Conservation (phyloP, 2,888 invertebrate species). For the Sphaerophoria taeniata region DNA sequence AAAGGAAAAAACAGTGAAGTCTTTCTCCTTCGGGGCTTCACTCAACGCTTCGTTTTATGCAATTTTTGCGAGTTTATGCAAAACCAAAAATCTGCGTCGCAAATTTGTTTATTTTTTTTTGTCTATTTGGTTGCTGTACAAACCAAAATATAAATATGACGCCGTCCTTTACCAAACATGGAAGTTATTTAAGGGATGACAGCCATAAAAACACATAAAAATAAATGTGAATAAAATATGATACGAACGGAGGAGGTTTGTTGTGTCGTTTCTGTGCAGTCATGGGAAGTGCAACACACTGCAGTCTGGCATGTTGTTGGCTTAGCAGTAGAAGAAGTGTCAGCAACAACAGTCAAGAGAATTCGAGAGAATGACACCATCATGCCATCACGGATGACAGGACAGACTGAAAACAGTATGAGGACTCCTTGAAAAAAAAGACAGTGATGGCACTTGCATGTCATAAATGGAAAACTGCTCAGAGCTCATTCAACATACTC, state of each 20-base stretch:
- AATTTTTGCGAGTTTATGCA: constrained; percentile 43
- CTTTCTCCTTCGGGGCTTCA: not conserved
- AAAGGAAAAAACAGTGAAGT: not conserved
- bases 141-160: not conserved
- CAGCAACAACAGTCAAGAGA: constrained; percentile 39
- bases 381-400: constrained; percentile 21
- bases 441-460: constrained; percentile 42
- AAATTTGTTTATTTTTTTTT: constrained; percentile 44
- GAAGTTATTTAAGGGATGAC: constrained; percentile 66
- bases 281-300: constrained; percentile 6
- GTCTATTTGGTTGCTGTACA: not conserved
- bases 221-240: constrained; percentile 48
- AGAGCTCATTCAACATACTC: not conserved
- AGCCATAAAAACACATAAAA: constrained; percentile 34
- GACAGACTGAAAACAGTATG: constrained; percentile 39
- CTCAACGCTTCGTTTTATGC: constrained; percentile 22
- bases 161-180: constrained; percentile 14
- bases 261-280: constrained; percentile 36
- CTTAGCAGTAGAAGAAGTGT: constrained; percentile 47
- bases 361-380: constrained; percentile 16
- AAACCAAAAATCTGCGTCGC: constrained; percentile 53
- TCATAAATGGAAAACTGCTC: constrained; percentile 25
- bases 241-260: constrained; percentile 50
- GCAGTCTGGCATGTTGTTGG: constrained; percentile 38
- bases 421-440: constrained; percentile 26